Conservation (phyloP, 2,888 invertebrate genomes). For the Dryococelus australis region DNA sequence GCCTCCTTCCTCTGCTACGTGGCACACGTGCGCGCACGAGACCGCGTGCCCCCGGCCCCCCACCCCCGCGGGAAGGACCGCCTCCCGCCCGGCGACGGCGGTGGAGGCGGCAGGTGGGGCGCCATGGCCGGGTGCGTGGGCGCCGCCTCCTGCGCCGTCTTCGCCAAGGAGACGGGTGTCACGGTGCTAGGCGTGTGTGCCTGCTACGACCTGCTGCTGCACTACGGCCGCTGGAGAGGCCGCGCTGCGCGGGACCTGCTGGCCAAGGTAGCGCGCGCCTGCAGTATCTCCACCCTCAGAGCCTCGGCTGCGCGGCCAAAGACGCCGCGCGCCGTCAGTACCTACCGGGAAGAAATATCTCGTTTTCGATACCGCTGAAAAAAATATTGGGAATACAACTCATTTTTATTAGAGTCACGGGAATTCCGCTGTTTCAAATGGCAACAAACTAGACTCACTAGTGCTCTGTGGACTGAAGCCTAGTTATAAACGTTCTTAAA, state of each 20-base stretch:
- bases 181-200: slow-evolving; percentile 91
- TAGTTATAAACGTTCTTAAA: too few relatives aligned
- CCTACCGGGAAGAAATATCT: too few relatives aligned
- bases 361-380: too few relatives aligned
- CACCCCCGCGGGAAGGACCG: background rate
- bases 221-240: slow-evolving; percentile 35
- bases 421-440: too few relatives aligned
- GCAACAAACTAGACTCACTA: too few relatives aligned
- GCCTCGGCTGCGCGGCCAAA: background rate
- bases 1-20: slow-evolving; percentile 86
- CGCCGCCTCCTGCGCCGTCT: slow-evolving; percentile 80
- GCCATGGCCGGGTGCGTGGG: slow-evolving; percentile 67
- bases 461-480: too few relatives aligned
- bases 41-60: slow-evolving; percentile 25
- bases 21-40: slow-evolving; percentile 67
- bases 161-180: slow-evolving; percentile 96
- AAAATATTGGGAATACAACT: too few relatives aligned
- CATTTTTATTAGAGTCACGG: too few relatives aligned
- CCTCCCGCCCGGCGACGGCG: slow-evolving; percentile 50
- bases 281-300: slow-evolving; percentile 40
- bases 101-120: slow-evolving; percentile 62
- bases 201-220: slow-evolving; percentile 75
- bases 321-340: background rate
- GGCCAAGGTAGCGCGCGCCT: slow-evolving; percentile 40
- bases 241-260: slow-evolving; percentile 38